A percentile compares a stretch with the other conserved stretches of the same genome.
Evolutionary conservation across 2,113 vertebrate genomes (phyloP).

Genomic region (Daphoenositta chrysoptera): DNA sequence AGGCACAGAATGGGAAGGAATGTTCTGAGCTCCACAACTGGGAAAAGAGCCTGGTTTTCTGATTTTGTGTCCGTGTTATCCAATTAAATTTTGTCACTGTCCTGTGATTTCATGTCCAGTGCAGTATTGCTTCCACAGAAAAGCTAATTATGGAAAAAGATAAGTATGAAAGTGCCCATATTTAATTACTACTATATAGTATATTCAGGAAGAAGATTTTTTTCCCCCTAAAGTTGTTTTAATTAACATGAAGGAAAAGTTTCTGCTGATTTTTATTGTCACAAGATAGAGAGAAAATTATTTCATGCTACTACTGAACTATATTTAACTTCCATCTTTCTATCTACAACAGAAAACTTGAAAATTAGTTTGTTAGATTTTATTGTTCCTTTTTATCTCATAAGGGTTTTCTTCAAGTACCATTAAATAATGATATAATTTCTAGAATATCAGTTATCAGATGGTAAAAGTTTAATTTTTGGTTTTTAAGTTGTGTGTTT

Average conservation of each 20-base stretch:
- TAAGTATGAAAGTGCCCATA: constrained; percentile 9
- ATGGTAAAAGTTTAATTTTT: background rate
- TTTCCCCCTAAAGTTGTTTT: background rate
- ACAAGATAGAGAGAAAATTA: constrained; percentile 14
- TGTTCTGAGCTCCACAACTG: constrained; percentile 11
- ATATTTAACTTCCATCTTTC: constrained; percentile 9
- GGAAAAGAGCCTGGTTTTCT: constrained; percentile 47
- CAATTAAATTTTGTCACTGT: constrained; percentile 49
- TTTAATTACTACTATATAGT: constrained; percentile 43
- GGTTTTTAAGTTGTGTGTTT: background rate
- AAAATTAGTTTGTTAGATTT: constrained; percentile 32
- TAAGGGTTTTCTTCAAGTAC: constrained; percentile 24
- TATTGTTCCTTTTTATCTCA: constrained; percentile 24
- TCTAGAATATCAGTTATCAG: constrained; percentile 1
- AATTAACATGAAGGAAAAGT: constrained; percentile 46
- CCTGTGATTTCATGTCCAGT: constrained; percentile 41
- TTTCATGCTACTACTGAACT: background rate
- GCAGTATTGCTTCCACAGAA: constrained; percentile 1
- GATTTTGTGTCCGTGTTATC: constrained; percentile 6
- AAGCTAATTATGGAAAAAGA: constrained; percentile 29
- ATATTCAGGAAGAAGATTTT: background rate
- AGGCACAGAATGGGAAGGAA: background rate
- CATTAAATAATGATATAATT: background rate
- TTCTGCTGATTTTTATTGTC: constrained; percentile 39
- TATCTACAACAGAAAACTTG: constrained; percentile 19